Percentiles rank a stretch among this genome's conserved stretches.
Evolutionary conservation across 2,113 vertebrate genomes (phyloP).

Genomic region (Corvus cornix): DNA sequence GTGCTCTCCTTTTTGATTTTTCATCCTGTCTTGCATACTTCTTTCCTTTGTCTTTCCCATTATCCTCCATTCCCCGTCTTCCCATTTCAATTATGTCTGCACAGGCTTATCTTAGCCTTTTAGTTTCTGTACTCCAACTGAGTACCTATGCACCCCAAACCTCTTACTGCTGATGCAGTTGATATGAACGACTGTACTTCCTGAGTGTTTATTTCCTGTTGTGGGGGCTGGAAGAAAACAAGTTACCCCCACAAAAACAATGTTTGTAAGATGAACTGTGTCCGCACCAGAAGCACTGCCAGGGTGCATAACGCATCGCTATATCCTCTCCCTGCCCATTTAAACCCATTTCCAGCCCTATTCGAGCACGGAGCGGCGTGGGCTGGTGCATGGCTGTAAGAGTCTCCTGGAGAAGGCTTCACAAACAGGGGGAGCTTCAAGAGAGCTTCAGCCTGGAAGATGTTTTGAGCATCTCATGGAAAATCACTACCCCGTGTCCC

Average conservation of each 20-base stretch:
- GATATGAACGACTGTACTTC: neutral
- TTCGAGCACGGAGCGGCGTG: accelerated
- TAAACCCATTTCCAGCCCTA: neutral
- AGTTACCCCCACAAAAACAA: neutral
- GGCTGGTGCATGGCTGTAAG: accelerated
- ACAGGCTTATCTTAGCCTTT: neutral
- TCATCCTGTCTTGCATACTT: neutral
- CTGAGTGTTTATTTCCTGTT: neutral
- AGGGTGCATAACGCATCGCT: accelerated
- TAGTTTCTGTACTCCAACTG: neutral
- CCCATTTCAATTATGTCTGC: neutral
- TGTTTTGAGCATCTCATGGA: neutral
- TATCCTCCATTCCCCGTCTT: neutral
- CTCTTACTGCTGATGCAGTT: neutral
- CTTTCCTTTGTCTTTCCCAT: neutral
- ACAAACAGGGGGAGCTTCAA: accelerated
- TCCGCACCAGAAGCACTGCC: neutral
- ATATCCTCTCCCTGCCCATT: neutral
- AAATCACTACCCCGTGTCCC: neutral
- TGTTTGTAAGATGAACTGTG: neutral
- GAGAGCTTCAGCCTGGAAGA: neutral
- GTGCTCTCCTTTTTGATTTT: neutral
- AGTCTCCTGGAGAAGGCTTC: neutral
- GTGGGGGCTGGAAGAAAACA: neutral
- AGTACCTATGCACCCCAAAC: neutral